Base-by-base conservation (phyloP, 2,888 invertebrate species). In the Drosophila falleni region DNA sequence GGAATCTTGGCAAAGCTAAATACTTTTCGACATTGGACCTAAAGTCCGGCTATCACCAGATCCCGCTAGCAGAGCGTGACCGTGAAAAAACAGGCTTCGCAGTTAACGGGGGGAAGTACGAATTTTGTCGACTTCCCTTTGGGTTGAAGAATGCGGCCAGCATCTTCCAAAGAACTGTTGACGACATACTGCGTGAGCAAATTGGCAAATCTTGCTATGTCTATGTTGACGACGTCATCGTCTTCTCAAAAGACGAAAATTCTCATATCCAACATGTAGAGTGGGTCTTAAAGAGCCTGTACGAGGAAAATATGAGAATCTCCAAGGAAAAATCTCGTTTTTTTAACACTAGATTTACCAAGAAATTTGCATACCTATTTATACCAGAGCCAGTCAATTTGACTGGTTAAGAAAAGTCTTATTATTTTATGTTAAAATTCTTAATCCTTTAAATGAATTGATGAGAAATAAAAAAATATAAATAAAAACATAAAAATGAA, bases 31-130 rank as follows among this genome's bases (percentile, higher is more conserved):
- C 56, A 8, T 15, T 53, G 4, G 63, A 59, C 11, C 23, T 68
- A 0, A 63, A 59, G 15, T 42, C 59, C 9, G 55, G 64, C 8
- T 69, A 55, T 9, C 59, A 64, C n/a, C 26, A 64, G 5, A 69
- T 64, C 11, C 37, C 13, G 8, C 54, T 69, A 6, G 46, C 42
- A 29, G 59, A 59, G 10, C 44, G 55, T 9, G 55, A 70, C 35
- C 37, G 39, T 8, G 60, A 60, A 33, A 59, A 64, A 39, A 64
- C 55, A 6, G 35, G 60, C 1, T 58, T 58, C 10, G 26, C 64
- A 1, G 69, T 64, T 5, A 65, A 51, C n/a, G 54, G 29, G 26
- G 35, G 29, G 29, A 29, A 29, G 29, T 6, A 29, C 8, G 29
- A 29, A 8, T 29, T 29, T 8, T 8, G 8, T 23, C 8, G 51